phyloP scores from a whole-genome alignment of 2,113 vertebrate species.

The Elgaria multicarinata region DNA sequence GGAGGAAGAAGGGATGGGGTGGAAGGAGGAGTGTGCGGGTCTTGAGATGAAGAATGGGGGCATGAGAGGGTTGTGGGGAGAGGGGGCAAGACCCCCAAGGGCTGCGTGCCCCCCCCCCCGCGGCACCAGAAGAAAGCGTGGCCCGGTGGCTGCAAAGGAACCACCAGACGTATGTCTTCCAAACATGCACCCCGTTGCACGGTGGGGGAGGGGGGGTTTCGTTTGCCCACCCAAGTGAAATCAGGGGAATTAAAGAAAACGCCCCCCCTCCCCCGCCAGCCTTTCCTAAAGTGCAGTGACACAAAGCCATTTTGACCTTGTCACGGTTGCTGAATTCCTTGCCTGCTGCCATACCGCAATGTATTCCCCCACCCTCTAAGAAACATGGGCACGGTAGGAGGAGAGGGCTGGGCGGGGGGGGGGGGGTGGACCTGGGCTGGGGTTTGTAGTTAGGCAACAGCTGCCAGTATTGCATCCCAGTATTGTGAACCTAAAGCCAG shows the following conservation, averaged over 20 bases:
- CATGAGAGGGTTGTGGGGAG: too few relatives aligned
- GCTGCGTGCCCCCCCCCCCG: too few relatives aligned
- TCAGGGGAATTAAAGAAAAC: neutral
- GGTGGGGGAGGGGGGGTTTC: neutral
- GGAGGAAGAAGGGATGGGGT: neutral
- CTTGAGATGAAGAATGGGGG: too few relatives aligned
- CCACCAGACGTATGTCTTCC: too few relatives aligned
- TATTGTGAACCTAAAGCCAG: neutral
- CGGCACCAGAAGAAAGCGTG: neutral
- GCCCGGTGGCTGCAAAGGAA: too few relatives aligned
- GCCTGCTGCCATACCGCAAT: neutral
- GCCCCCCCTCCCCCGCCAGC: too few relatives aligned
- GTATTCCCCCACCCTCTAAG: neutral
- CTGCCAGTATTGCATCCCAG: neutral
- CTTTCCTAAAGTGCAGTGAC: neutral
- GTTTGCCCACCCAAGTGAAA: too few relatives aligned
- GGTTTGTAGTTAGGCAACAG: neutral
- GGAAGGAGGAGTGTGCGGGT: neutral
- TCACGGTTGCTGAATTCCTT: too few relatives aligned
- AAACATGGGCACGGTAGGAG: neutral
- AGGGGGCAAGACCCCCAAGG: neutral
- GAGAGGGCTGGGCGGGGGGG: too few relatives aligned
- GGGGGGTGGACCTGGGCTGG: neutral
- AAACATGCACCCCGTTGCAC: neutral
- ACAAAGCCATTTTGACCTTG: slow-evolving; percentile 31